Evolutionary conservation across 2,113 vertebrate species (phyloP), one percentile per base, ranked within the genome.

Genomic region (Euleptes europaea): DNA sequence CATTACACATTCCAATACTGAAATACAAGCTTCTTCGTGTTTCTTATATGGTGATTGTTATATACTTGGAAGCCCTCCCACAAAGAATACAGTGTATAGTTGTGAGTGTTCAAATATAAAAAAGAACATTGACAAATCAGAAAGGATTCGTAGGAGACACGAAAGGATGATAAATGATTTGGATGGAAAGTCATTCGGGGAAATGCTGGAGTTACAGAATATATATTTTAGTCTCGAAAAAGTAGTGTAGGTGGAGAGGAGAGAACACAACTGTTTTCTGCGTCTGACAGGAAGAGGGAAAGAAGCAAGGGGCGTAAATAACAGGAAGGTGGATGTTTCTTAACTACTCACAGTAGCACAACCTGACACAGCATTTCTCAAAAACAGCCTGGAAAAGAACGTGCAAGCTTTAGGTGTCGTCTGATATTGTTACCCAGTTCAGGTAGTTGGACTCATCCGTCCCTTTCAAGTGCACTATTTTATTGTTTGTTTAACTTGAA

Each of bases 11-110:
- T 86, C 84, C 90, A 92, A 91, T 81, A 84, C 40, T 78, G 87
- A 88, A 91, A 92, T 92, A 95, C 88, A 93, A 78, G 31, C 82
- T 78, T 91, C 60, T 84, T 93, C 86, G 88, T 74, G 47, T 75
- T 76, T 78, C 87, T 92, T 86, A 80, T 85, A 72, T 72, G 80
- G 84, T 86, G 73, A 77, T 75, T 83, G 88, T 78, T 71, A 74
- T 86, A 69, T 90, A 88, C 84, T 86, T 90, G 84, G 80, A 91
- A 89, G 91, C 79, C n/a, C 40, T 60, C 72, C 83, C 82, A 82
- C 49, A 83, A 91, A 89, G 15, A 40, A 65, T 65, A 47, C 67
- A 73, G 28, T 78, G 47, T 78, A 70, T 21, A 70, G 66, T 60
- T 57, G 38, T 69, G 40, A 33, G 28, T 35, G 40, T 63, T 51